Conservation (phyloP, 2,888 invertebrate genomes). For the Tipula helvola region DNA sequence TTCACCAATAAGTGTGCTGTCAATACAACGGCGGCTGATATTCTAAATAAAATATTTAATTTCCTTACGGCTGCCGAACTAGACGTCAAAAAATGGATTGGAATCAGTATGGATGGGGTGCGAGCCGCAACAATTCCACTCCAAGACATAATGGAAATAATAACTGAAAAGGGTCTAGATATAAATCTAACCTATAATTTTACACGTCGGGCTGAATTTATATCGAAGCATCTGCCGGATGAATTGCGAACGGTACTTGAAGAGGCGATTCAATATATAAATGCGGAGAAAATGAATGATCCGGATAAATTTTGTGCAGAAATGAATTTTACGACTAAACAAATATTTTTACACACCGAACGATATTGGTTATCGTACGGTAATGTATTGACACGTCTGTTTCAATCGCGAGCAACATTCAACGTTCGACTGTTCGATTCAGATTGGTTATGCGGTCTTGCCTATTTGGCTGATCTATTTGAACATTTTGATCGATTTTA, state of each 20-base stretch:
- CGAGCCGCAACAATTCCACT: background rate
- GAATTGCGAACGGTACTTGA: background rate
- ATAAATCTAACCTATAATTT: background rate
- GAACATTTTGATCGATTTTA: background rate
- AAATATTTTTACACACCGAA: background rate
- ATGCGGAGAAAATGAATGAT: background rate
- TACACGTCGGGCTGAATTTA: background rate
- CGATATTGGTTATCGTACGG: background rate
- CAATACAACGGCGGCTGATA: background rate
- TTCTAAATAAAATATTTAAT: no score
- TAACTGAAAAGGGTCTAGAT: background rate
- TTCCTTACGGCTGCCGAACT: no score
- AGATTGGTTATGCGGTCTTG: background rate
- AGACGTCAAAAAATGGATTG: background rate
- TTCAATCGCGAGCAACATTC: background rate
- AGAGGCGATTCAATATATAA: background rate
- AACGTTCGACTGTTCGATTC: background rate
- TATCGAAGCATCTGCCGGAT: background rate
- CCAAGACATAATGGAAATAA: background rate
- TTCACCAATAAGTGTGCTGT: background rate
- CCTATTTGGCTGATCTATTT: background rate
- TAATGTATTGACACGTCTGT: background rate
- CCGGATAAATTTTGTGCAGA: background rate
- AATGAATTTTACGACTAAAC: background rate
- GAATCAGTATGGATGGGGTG: background rate